Base-by-base conservation (phyloP, 2,888 invertebrate genomes). In the Sceliomorpha sp. region DNA sequence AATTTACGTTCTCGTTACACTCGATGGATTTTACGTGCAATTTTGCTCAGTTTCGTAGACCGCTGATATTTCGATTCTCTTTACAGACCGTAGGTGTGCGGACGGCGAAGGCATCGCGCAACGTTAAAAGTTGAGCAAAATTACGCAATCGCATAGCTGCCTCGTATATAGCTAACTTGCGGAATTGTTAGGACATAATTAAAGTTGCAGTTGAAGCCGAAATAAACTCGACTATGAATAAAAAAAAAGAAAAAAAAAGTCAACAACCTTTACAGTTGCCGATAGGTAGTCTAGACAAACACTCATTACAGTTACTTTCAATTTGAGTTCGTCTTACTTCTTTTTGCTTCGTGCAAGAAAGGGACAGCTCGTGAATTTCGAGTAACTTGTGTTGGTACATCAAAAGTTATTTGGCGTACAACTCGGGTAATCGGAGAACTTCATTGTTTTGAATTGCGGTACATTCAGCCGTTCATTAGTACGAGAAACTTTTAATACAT, bases 401-500 rank as follows among this genome's bases (percentile, higher is more conserved):
- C 47, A 55, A 39, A 69, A 63, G 56, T 63, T 69, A 48, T 69
- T 53, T 53, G 53, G 31, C 42, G 58, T 58, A 56, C 58, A 53
- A 47, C 51, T 44, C 40, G 37, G 34, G 62, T 55, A 58, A 68
- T 68, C 47, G 44, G 56, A 48, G 50, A 51, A 68, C 31, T 62
- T 58, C 44, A 58, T 53, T 68, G 60, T 68, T 62, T 60, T 50
- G 51, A 55, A 68, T 59, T 55, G 34, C 24, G 48, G 24, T 55
- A 14, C 37, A 55, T 53, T 60, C 32, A 40, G 40, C 68, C 48
- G 62, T 73, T 77, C 75, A 73, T 76, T 75, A 76, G 59, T 29
- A 69, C 14, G 26, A 70, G 59, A 70, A 77, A 77, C 70, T 73
- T 77, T 74, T 72, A 71, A 77, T 77, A 64, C 68, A 48, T 58